Conservation (phyloP, 2,888 invertebrate genomes). For the Drosophila demipolita region DNA sequence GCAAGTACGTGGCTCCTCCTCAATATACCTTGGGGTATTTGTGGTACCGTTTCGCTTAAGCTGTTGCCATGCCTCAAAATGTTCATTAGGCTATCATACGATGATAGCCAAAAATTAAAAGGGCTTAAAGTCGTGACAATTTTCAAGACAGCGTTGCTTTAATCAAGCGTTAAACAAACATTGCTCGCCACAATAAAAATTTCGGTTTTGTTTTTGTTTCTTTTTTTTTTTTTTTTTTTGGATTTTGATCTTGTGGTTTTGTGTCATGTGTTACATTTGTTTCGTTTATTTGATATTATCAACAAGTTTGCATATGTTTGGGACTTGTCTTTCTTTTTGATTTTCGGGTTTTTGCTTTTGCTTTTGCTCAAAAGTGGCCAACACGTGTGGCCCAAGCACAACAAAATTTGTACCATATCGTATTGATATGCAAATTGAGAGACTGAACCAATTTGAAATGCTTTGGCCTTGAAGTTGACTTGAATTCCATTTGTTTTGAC, state of each 20-base stretch:
- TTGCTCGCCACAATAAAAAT: slow-evolving; percentile 54
- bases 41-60: slow-evolving; percentile 16
- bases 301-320: slow-evolving; percentile 32
- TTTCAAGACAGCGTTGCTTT: slow-evolving; percentile 59
- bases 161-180: slow-evolving; percentile 61
- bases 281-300: slow-evolving; percentile 25
- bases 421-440: slow-evolving; percentile 71
- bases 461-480: slow-evolving; percentile 73
- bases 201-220: slow-evolving; percentile 4
- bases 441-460: slow-evolving; percentile 69
- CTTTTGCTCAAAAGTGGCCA: slow-evolving; percentile 32
- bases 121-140: slow-evolving; percentile 57
- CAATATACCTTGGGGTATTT: slow-evolving; percentile 54
- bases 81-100: slow-evolving; percentile 46
- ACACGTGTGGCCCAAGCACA: slow-evolving; percentile 63
- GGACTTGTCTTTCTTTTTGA: slow-evolving; percentile 25
- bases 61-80: slow-evolving; percentile 45
- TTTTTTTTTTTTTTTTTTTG: background rate
- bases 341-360: slow-evolving; percentile 25
- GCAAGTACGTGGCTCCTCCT: slow-evolving; percentile 40
- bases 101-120: slow-evolving; percentile 19
- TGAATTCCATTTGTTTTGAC: slow-evolving; percentile 42
- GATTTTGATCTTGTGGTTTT: slow-evolving; percentile 22
- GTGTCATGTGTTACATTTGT: slow-evolving; percentile 43
- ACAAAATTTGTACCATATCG: slow-evolving; percentile 39